Evolutionary conservation across 2,888 invertebrate species (phyloP).

Genomic region (Oscheius sp.): DNA sequence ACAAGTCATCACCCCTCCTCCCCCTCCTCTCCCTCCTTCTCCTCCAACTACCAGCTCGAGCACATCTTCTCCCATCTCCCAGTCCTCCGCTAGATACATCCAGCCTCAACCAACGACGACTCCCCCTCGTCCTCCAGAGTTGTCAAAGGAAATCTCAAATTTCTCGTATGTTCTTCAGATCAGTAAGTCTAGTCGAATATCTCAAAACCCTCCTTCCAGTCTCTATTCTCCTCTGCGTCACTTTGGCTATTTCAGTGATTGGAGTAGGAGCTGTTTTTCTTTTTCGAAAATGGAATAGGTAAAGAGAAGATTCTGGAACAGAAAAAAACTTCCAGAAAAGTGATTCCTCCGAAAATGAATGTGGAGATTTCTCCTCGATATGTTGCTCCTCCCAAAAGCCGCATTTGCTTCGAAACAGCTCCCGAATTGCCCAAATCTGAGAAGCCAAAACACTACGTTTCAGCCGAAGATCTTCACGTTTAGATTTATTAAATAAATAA

Average conservation of each 20-base stretch:
- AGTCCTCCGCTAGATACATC: too few species aligned
- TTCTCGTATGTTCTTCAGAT: too few species aligned
- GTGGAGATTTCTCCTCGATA: slow-evolving; percentile 1
- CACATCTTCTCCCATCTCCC: slow-evolving; percentile 1
- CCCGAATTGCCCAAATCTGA: background rate
- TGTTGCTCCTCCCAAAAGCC: background rate
- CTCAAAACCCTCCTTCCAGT: too few species aligned
- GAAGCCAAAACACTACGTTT: background rate
- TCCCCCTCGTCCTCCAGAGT: background rate
- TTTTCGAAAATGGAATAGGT: too few species aligned
- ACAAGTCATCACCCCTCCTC: background rate
- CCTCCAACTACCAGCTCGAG: background rate
- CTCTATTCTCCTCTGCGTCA: too few species aligned
- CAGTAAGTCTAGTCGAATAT: too few species aligned
- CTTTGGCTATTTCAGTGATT: too few species aligned
- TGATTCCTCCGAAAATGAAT: background rate
- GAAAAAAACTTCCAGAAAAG: too few species aligned
- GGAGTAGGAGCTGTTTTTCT: too few species aligned
- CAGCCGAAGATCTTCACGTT: slow-evolving; percentile 9
- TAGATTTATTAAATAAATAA: background rate
- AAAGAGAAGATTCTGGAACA: background rate
- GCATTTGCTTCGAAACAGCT: background rate
- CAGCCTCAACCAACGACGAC: background rate
- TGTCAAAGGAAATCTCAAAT: background rate
- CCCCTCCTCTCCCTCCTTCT: background rate